Evolutionary conservation across 2,113 vertebrate species (phyloP).

Genomic region (Fulmarus glacialis): DNA sequence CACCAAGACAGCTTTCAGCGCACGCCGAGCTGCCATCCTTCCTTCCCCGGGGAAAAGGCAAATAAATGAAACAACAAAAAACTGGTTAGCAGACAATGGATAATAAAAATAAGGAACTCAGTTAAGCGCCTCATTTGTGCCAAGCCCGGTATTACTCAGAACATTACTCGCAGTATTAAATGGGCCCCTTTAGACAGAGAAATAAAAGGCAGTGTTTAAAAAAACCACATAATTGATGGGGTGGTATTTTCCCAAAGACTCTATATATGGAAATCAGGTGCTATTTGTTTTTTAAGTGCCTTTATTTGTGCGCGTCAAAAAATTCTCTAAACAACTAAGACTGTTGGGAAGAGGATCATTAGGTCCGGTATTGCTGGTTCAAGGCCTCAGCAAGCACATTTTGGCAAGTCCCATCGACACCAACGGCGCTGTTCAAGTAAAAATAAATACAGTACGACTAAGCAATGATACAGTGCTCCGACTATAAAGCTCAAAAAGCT

Average conservation of each 20-base stretch:
- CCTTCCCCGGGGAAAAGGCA: slow-evolving; percentile 28
- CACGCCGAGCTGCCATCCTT: slow-evolving; percentile 84
- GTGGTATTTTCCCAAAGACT: background rate
- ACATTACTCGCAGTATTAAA: background rate
- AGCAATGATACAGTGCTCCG: background rate
- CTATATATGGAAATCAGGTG: background rate
- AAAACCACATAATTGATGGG: background rate
- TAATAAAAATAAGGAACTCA: slow-evolving; percentile 62
- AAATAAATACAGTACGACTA: background rate
- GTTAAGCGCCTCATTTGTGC: slow-evolving; percentile 11
- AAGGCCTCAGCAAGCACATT: background rate
- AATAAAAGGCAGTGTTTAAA: background rate
- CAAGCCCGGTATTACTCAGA: background rate
- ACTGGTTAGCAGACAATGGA: slow-evolving; percentile 63
- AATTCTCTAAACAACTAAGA: background rate
- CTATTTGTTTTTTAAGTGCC: background rate
- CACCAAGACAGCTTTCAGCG: slow-evolving; percentile 91
- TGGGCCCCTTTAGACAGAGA: background rate
- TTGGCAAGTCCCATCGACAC: accelerated
- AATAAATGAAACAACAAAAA: slow-evolving; percentile 55
- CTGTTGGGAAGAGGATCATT: background rate
- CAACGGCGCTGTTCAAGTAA: background rate
- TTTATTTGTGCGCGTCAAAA: background rate
- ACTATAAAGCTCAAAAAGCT: background rate
- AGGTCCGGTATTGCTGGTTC: background rate